Conservation (phyloP, 2,888 invertebrate genomes). For the Miltochrista miniata region DNA sequence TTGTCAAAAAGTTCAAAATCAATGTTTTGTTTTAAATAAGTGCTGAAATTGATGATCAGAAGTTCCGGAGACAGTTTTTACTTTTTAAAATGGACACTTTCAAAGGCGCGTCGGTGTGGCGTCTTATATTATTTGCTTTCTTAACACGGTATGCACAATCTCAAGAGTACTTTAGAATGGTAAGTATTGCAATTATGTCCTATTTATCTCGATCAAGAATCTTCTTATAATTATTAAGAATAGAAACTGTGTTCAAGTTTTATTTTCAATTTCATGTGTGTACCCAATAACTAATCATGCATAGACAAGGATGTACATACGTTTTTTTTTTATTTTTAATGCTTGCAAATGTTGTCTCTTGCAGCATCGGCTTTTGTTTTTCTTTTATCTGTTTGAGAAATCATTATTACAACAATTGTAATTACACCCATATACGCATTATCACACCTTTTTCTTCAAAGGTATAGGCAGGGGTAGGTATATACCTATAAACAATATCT, state of each 20-base stretch:
- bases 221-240: background rate
- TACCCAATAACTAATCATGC: slow-evolving; percentile 1
- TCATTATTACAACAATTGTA: background rate
- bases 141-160: slow-evolving; percentile 64
- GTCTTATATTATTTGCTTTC: slow-evolving; percentile 66
- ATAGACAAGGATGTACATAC: background rate
- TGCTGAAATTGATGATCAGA: slow-evolving; percentile 19
- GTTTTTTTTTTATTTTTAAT: too few species aligned
- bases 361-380: background rate
- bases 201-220: slow-evolving; percentile 10
- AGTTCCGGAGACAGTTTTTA: slow-evolving; percentile 20
- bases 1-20: slow-evolving; percentile 9
- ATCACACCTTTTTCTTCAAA: too few species aligned
- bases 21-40: slow-evolving; percentile 13
- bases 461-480: too few species aligned
- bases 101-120: slow-evolving; percentile 37
- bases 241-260: too few species aligned
- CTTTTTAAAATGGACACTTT: slow-evolving; percentile 54
- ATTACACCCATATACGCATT: too few species aligned
- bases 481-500: too few species aligned
- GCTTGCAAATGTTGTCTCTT: background rate
- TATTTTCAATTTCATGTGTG: too few species aligned
- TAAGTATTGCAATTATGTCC: slow-evolving; percentile 49
- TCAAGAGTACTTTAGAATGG: slow-evolving; percentile 75
- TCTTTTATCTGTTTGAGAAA: slow-evolving; percentile 1